phyloP scores from a whole-genome alignment of 2,113 vertebrate species.

The Xenotilapia leptura region DNA sequence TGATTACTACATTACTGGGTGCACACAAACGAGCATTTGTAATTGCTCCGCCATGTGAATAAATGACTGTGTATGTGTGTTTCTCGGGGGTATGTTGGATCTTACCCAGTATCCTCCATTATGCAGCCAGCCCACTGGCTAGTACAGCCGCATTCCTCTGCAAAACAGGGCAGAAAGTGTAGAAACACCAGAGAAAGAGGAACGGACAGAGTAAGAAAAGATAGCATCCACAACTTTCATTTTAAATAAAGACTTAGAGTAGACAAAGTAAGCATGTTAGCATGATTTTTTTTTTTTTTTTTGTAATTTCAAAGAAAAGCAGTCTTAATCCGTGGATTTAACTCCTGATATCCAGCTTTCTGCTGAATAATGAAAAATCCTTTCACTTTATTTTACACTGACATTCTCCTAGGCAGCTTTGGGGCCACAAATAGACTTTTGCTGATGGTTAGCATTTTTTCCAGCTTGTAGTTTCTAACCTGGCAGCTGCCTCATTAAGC shows the following conservation, averaged over 20 bases:
- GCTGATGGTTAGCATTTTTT: background rate
- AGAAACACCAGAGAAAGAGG: background rate
- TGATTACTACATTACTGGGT: background rate
- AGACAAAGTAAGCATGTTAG: background rate
- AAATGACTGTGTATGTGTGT: background rate
- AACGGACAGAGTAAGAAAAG: background rate
- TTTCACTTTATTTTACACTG: background rate
- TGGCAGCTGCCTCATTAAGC: background rate
- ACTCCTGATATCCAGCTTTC: background rate
- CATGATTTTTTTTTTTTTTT: background rate
- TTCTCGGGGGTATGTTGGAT: background rate
- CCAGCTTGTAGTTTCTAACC: background rate
- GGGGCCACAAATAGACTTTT: background rate
- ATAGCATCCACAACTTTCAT: background rate
- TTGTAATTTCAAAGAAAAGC: background rate
- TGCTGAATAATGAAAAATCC: background rate
- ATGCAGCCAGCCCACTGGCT: conserved; percentile 89
- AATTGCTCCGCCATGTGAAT: background rate
- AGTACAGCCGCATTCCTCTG: conserved; percentile 87
- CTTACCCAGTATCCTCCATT: conserved; percentile 95
- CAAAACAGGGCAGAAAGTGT: background rate
- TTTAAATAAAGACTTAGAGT: background rate
- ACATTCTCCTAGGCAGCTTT: background rate
- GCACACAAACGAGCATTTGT: background rate
- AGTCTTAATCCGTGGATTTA: background rate